Evolutionary conservation across 2,113 vertebrate genomes (phyloP).

Genomic region (Pongo abelii): DNA sequence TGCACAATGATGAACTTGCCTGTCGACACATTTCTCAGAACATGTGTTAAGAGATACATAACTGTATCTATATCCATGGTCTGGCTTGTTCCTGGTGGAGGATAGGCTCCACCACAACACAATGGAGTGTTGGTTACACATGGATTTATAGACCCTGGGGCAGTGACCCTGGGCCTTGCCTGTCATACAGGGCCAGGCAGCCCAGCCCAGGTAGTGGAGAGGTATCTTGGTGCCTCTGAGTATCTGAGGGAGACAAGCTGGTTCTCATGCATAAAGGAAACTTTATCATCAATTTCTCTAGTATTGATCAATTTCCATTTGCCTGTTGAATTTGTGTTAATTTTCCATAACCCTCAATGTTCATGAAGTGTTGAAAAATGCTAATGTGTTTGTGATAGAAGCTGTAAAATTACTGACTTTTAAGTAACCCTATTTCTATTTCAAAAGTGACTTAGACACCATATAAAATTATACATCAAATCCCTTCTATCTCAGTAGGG

Average conservation of each 20-base stretch:
- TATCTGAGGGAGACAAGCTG: not conserved
- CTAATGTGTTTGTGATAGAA: not conserved
- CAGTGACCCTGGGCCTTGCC: not conserved
- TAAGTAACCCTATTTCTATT: slow-evolving; percentile 2
- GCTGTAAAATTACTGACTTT: slow-evolving; percentile 8
- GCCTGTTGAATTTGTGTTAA: not conserved
- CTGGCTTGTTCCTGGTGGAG: not conserved
- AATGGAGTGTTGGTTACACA: not conserved
- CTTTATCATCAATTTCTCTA: slow-evolving; percentile 8
- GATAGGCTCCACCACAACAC: not conserved
- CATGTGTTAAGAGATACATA: not conserved
- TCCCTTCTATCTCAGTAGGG: not conserved
- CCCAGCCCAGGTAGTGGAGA: not conserved
- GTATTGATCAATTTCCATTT: not conserved
- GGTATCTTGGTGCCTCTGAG: not conserved
- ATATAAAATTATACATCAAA: not conserved
- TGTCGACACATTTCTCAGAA: not conserved
- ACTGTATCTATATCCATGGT: not conserved
- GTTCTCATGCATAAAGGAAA: not conserved
- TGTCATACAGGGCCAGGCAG: not conserved
- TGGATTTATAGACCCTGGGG: not conserved
- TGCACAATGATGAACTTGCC: not conserved
- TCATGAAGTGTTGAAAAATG: not conserved
- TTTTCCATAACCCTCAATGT: not conserved
- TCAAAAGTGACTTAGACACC: not conserved